Conservation (phyloP, 1,140 invertebrate species). For the Dendroctonus valens region DNA sequence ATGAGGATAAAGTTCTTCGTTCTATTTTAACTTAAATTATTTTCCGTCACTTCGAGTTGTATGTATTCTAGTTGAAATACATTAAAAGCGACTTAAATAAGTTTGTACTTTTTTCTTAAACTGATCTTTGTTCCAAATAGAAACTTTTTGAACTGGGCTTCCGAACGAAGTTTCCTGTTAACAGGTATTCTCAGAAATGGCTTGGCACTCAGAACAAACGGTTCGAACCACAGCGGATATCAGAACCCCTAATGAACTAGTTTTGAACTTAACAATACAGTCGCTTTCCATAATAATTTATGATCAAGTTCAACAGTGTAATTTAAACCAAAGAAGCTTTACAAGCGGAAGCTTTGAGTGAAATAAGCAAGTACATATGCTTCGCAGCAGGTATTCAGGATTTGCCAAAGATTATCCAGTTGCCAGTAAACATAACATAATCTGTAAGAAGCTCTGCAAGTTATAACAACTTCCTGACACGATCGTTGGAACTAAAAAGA, state of each 20-base stretch:
- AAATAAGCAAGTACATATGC: slow-evolving; percentile 8
- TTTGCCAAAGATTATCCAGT: slow-evolving; percentile 9
- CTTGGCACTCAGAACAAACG: too few species aligned
- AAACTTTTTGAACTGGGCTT: too few species aligned
- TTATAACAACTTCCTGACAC: neutral
- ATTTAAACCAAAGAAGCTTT: slow-evolving; percentile 1
- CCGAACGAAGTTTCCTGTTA: too few species aligned
- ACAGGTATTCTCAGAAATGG: too few species aligned
- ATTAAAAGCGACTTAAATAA: slow-evolving; percentile 4
- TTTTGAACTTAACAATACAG: too few species aligned
- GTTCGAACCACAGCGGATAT: too few species aligned
- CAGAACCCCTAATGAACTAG: too few species aligned
- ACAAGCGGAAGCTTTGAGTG: slow-evolving; percentile 2
- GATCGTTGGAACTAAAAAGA: too few species aligned
- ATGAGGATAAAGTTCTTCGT: slow-evolving; percentile 22
- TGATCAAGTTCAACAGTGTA: neutral
- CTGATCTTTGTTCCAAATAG: too few species aligned
- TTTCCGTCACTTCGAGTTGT: slow-evolving; percentile 10
- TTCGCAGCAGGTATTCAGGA: slow-evolving; percentile 9
- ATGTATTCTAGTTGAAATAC: slow-evolving; percentile 15
- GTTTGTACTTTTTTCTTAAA: too few species aligned
- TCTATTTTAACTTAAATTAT: slow-evolving; percentile 29
- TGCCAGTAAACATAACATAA: slow-evolving; percentile 3
- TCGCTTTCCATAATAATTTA: too few species aligned
- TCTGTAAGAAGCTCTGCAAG: neutral